Conservation (phyloP, 2,797 vertebrate species). For the Platalea minor region DNA sequence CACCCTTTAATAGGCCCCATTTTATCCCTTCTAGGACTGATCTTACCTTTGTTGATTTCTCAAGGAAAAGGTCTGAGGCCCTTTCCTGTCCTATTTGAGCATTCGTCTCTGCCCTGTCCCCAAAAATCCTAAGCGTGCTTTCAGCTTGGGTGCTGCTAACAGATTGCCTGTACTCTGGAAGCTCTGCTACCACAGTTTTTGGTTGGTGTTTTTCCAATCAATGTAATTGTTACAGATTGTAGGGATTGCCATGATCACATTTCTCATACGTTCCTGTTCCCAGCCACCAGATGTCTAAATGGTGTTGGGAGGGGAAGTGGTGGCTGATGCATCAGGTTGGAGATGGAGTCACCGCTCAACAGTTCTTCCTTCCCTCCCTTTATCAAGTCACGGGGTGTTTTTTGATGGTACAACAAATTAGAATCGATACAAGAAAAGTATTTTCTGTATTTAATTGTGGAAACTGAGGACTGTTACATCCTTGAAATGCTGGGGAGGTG, state of each 20-base stretch:
- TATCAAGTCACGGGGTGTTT: not conserved
- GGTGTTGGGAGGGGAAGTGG: not conserved
- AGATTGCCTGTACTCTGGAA: not conserved
- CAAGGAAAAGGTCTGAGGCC: not conserved
- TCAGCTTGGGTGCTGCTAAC: not conserved
- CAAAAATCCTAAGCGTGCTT: not conserved
- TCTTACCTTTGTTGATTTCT: not conserved
- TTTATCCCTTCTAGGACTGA: not conserved
- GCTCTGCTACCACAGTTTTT: not conserved
- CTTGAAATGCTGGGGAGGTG: not conserved
- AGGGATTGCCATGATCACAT: fast-evolving
- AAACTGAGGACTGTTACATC: not conserved
- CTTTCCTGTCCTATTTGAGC: not conserved
- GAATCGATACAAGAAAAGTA: not conserved
- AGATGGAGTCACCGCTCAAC: not conserved
- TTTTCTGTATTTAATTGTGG: not conserved
- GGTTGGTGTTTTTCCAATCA: not conserved
- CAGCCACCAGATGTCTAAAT: not conserved
- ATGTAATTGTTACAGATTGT: not conserved
- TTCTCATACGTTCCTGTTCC: not conserved
- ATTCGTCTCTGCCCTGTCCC: not conserved
- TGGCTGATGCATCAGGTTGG: not conserved
- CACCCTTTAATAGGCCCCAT: not conserved
- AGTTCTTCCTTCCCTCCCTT: not conserved
- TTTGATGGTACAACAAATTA: not conserved